These are phyloP conservation scores for Sphaerolaimus hirsutus DNA, from an alignment of 2,888 invertebrate species.

Conservation along the genomic window DNA sequence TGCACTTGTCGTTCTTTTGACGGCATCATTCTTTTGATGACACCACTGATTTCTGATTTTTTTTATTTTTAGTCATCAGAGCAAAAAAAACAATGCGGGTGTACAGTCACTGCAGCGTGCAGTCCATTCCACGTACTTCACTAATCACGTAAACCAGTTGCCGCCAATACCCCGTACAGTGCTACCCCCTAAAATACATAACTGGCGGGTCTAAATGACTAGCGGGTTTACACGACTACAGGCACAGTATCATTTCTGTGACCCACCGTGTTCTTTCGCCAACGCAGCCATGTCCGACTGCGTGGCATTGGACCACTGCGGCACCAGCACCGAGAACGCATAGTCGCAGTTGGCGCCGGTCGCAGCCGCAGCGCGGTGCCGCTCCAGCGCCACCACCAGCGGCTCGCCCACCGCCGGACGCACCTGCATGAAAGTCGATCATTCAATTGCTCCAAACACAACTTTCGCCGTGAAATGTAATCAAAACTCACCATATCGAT, in stretches of 20 bases:
- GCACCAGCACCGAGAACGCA: constrained; percentile 62
- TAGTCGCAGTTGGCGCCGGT: constrained; percentile 90
- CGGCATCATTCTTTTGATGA: too few species aligned
- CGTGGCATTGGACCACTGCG: constrained; percentile 48
- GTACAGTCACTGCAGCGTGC: too few species aligned
- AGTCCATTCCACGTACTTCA: too few species aligned
- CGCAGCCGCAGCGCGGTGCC: constrained; percentile 67
- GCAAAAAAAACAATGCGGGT: too few species aligned
- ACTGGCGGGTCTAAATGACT: too few species aligned
- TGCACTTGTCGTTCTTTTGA: background rate
- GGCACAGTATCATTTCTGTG: too few species aligned
- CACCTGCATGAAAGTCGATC: constrained; percentile 16
- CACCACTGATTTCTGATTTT: too few species aligned
- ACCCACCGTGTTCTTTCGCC: constrained; percentile 40
- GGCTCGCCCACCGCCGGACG: constrained; percentile 12
- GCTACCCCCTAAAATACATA: too few species aligned
- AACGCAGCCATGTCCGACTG: constrained; percentile 61
- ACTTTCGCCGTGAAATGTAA: background rate
- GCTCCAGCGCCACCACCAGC: constrained; percentile 42
- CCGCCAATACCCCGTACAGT: too few species aligned
- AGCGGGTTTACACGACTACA: too few species aligned
- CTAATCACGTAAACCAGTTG: too few species aligned
- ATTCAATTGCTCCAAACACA: constrained; percentile 9
- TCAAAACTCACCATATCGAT: constrained; percentile 28
- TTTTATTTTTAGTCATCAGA: too few species aligned